phyloP scores from a whole-genome alignment of 2,797 vertebrate genomes.

The Columba guinea region DNA sequence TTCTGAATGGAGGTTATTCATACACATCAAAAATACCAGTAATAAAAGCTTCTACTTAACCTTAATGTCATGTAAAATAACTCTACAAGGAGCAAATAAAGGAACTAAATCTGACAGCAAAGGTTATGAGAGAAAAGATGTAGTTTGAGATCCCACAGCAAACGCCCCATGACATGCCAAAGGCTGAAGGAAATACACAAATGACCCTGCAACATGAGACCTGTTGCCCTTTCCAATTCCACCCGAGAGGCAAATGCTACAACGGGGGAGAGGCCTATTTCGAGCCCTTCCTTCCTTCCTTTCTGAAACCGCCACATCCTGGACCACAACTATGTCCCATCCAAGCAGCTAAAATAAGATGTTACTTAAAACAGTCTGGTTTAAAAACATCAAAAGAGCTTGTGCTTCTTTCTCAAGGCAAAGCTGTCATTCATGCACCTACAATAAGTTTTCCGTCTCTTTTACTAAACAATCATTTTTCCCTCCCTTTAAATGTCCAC shows the following conservation, averaged over 20 bases:
- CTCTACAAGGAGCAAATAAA: conserved; percentile 74
- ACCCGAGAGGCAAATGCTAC: conserved; percentile 83
- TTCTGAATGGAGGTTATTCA: conserved; percentile 74
- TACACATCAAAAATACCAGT: conserved; percentile 70
- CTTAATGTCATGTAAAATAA: conserved; percentile 75
- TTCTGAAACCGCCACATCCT: conserved; percentile 75
- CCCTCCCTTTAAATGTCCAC: neutral
- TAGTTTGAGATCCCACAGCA: conserved; percentile 78
- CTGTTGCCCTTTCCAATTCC: conserved; percentile 85
- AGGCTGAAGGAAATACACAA: conserved; percentile 72
- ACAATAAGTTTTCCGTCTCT: neutral
- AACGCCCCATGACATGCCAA: conserved; percentile 67
- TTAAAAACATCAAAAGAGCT: conserved; percentile 25
- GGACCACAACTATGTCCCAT: conserved; percentile 48
- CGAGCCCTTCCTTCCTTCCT: conserved; percentile 79
- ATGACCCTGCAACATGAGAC: conserved; percentile 84
- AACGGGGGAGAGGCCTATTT: conserved; percentile 72
- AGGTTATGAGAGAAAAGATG: conserved; percentile 83
- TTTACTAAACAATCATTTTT: neutral
- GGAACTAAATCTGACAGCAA: conserved; percentile 81
- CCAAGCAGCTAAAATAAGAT: conserved; percentile 46
- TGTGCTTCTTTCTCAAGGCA: conserved; percentile 9
- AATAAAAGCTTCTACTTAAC: conserved; percentile 76
- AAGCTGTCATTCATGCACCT: neutral
- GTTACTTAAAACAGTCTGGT: neutral